Percentiles rank a stretch among this genome's conserved stretches.
Conservation (phyloP, 1,140 invertebrate species). For the Rhopalosiphum padi region DNA sequence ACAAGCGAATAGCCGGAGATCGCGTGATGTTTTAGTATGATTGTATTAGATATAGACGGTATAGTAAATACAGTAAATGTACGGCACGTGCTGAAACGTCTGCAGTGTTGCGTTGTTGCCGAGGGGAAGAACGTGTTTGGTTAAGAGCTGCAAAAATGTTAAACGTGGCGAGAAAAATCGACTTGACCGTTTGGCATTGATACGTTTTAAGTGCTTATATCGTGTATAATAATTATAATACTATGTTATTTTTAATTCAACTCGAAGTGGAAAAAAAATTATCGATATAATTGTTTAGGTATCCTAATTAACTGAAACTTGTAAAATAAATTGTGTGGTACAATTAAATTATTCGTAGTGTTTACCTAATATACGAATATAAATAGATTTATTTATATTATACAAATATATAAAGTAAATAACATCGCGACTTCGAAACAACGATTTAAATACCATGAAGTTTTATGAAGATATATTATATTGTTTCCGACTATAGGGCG, state of each 20-base stretch:
- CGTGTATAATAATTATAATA: background rate
- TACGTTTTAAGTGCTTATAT: background rate
- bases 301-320: background rate
- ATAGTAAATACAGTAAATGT: background rate
- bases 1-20: background rate
- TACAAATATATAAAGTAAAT: background rate
- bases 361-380: background rate
- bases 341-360: background rate
- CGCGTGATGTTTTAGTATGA: background rate
- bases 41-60: background rate
- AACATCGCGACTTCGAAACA: background rate
- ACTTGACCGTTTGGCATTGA: background rate
- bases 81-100: conserved; percentile 14
- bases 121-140: background rate
- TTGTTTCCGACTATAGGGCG: background rate
- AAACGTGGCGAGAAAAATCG: background rate
- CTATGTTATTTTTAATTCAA: background rate
- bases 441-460: background rate
- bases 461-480: background rate
- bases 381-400: too few relatives aligned
- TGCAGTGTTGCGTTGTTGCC: background rate
- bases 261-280: background rate
- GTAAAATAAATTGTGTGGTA: background rate
- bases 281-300: background rate
- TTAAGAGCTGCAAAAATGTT: background rate